Evolutionary conservation across 2,113 vertebrate genomes (phyloP), one percentile per base, ranked within the genome.

Genomic region (Hoplias malabaricus): DNA sequence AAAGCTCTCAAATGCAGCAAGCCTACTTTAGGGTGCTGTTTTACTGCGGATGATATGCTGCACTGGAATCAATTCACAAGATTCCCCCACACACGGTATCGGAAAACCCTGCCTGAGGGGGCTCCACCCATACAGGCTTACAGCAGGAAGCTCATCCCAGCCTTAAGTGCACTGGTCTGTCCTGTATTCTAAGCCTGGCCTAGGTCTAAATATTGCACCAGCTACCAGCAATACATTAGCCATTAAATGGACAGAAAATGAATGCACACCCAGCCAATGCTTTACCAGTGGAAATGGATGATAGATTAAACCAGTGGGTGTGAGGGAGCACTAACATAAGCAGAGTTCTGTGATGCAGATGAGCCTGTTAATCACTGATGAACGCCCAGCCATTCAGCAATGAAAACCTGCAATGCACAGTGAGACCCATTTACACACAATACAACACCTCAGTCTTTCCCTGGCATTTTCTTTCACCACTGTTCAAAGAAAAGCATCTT

Each of bases 1-100:
- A 67, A 53, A 9, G 56, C 65, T 36, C 42, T 69, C 73, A 61
- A 73, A 83, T 83, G 82, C 82, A 56, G 73, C 74, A 63, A 77
- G 68, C 69, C 70, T 43, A 43, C 53, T 46, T 66, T 57, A 65
- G 54, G 27, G 48, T 54, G 42, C 62, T 42, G 72, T 72, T 68
- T 57, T 65, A 65, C 48, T 70, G 65, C 73, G 61, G 78, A 69
- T 62, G 69, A 74, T 78, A 48, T 34, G 56, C 78, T 50, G 69
- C 66, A 66, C 69, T 73, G 69, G 73, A 77, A 75, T 63, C 34
- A 23, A 48, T 78, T 80, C 75, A 65, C 25, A 66, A 77, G 65
- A 29, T 69, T 67, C 16, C 46, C 57, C 54, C 63, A 8, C 72
- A 19, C 62, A 75, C 66, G 16, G 42, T 50, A 34, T 71, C 16